Conservation (phyloP, 1,140 invertebrate genomes). For the Drosophila cardini region DNA sequence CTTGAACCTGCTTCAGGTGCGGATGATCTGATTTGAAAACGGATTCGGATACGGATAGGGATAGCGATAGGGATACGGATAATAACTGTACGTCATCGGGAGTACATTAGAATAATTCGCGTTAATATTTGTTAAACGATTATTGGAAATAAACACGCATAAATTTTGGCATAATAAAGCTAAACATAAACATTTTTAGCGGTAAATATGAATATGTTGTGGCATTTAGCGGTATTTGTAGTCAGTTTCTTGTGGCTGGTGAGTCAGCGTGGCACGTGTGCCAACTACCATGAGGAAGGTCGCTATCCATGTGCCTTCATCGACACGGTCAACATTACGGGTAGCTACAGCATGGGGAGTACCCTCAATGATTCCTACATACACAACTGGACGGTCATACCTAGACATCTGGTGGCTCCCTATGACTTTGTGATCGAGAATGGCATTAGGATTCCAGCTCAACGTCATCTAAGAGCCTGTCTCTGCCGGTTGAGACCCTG, state of each 20-base stretch:
- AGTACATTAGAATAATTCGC: slow-evolving; percentile 31
- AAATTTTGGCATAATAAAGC: slow-evolving; percentile 36
- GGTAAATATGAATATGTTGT: slow-evolving; percentile 20
- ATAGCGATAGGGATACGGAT: background rate
- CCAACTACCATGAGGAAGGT: slow-evolving; percentile 57
- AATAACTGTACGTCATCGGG: slow-evolving; percentile 28
- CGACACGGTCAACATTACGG: slow-evolving; percentile 74
- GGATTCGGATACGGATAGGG: background rate
- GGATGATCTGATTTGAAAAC: slow-evolving; percentile 29
- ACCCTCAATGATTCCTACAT: slow-evolving; percentile 46
- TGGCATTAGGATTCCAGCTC: slow-evolving; percentile 58
- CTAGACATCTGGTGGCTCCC: slow-evolving; percentile 60
- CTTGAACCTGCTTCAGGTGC: slow-evolving; percentile 62
- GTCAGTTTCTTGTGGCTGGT: slow-evolving; percentile 17
- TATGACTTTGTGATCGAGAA: slow-evolving; percentile 80
- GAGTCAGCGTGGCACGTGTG: slow-evolving; percentile 15
- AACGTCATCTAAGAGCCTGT: slow-evolving; percentile 67
- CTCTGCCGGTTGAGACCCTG: slow-evolving; percentile 69
- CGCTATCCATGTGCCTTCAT: slow-evolving; percentile 80
- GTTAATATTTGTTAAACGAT: slow-evolving; percentile 33
- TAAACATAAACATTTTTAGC: slow-evolving; percentile 53
- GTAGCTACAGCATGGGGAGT: slow-evolving; percentile 49
- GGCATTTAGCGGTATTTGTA: background rate
- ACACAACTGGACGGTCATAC: slow-evolving; percentile 68
- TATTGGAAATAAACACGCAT: slow-evolving; percentile 60